These are phyloP conservation scores for Borostomias antarcticus DNA, from an alignment of 2,797 vertebrate genomes.

Conservation along the genomic window DNA sequence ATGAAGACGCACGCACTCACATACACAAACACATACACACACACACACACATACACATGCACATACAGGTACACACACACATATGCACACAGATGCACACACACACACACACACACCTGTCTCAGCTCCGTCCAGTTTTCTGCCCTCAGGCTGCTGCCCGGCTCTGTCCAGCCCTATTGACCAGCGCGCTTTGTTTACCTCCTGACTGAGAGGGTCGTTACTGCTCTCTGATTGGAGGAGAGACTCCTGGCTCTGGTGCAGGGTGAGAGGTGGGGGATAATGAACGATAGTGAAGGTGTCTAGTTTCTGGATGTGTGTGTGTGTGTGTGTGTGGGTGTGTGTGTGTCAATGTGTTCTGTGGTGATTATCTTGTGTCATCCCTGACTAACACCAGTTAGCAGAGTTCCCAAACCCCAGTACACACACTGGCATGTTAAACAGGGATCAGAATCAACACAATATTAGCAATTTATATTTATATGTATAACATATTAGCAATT, in stretches of 20 bases:
- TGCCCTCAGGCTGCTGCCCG: conserved; percentile 47
- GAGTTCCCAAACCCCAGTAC: neutral
- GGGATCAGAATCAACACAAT: conserved; percentile 1
- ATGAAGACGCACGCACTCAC: conserved; percentile 64
- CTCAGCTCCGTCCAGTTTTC: neutral
- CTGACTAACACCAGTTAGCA: neutral
- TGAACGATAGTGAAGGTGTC: neutral
- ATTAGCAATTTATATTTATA: neutral
- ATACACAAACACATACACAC: neutral
- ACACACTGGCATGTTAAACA: neutral
- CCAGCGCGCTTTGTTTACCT: neutral
- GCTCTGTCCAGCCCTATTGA: conserved; percentile 11
- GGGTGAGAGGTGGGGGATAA: neutral
- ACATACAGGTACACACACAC: conserved; percentile 67
- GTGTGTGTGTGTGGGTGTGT: neutral
- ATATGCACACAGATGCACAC: conserved; percentile 7
- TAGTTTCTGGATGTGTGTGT: neutral
- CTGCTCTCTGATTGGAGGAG: neutral
- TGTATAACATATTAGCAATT: neutral
- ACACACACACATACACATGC: neutral
- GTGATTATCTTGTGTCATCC: neutral
- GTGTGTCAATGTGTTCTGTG: neutral
- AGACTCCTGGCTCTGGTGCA: neutral
- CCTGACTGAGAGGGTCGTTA: neutral
- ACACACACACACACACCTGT: conserved; percentile 70